Base-by-base conservation (phyloP, 2,797 vertebrate genomes). In the Rallus crepitans region DNA sequence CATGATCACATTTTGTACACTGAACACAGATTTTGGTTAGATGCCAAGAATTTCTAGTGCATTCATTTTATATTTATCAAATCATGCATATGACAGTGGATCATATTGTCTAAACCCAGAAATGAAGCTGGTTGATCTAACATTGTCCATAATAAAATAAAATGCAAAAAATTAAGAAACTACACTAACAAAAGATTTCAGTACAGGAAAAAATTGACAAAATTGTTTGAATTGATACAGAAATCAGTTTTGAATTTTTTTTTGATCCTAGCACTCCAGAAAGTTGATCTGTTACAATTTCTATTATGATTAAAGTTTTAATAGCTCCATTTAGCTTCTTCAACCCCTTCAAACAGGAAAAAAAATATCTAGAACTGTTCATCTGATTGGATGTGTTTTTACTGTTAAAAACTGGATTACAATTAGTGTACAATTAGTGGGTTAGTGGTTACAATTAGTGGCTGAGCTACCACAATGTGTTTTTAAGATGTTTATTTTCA, bases 401-500 rank as follows among this genome's bases (percentile, higher is more conserved):
- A 28, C 30, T 78, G 27, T 83, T 89, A 70, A 78, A 89, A 90
- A 83, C 52, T 59, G 33, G 42, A 45, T 80, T 89, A 28, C 55
- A 82, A 11, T 81, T 91, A 82, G 39, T 27, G 39, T 68, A 75
- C 56, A 56, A 23, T 65, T 93, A 81, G n/a, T 47, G 37, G 37
- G 50, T 21, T 64, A 70, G 37, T 82, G 37, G 79, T 75, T 85
- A 76, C 9, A 21, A 59, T 39, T 53, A 53, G 76, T 47, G 60
- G 37, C 72, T 86, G 69, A 88, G n/a, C 42, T 80, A 57, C 40
- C 4, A 5, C 59, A 60, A 6, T 80, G 5, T 81, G 20, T 45
- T 93, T 91, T 70, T 50, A 59, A 57, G 63, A 64, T 86, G 55
- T 48, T 90, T 82, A 31, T 91, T 93, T 95, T 83, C 61, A 86